These are phyloP conservation scores for Cyphotilapia sp. DNA, from an alignment of 2,113 vertebrate species.

Conservation along the genomic window DNA sequence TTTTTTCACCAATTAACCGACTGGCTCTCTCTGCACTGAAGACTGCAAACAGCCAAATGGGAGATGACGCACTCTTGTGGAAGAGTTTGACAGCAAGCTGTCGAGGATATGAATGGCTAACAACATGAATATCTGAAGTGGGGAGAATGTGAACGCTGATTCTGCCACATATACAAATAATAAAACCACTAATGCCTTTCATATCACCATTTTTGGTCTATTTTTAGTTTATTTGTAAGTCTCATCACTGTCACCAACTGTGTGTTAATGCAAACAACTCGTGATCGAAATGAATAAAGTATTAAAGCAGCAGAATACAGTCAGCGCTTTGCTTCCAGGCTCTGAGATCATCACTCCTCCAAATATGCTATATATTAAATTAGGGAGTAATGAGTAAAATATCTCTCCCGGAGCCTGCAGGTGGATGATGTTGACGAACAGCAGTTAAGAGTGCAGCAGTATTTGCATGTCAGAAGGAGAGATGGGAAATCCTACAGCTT, in stretches of 20 bases:
- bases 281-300: not conserved
- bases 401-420: not conserved
- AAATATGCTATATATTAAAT: not conserved
- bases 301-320: not conserved
- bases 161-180: not conserved
- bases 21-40: not conserved
- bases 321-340: not conserved
- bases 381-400: not conserved
- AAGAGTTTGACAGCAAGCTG: not conserved
- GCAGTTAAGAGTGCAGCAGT: not conserved
- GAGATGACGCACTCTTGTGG: not conserved
- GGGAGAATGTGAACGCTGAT: not conserved
- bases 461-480: not conserved
- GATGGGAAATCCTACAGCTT: not conserved
- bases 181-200: not conserved
- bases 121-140: not conserved
- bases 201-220: not conserved
- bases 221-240: not conserved
- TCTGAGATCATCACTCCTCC: not conserved
- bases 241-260: not conserved
- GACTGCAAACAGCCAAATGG: not conserved
- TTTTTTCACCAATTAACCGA: not conserved
- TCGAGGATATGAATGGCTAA: not conserved
- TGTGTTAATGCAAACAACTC: not conserved
- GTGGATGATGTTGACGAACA: not conserved